Base-by-base conservation (phyloP, 2,113 vertebrate species). In the Piaya cayana region DNA sequence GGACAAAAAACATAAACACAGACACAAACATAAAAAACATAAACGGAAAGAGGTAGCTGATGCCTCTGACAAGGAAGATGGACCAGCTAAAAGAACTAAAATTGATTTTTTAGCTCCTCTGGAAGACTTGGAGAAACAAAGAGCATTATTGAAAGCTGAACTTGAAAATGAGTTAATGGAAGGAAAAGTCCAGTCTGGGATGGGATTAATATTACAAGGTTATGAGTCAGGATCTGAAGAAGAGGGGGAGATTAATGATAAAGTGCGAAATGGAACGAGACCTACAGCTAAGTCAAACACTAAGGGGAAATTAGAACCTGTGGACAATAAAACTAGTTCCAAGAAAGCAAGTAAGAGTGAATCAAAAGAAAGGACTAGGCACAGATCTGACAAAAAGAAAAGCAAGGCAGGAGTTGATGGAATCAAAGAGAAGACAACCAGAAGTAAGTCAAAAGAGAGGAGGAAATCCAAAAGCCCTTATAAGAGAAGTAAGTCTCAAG, bases 131-230 rank as follows among this genome's bases (percentile, higher is more conserved):
- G 99, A 99, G 95, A 99, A 99, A 91, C 99, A 99, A 98, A 98
- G 99, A 97, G 99, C 99, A 37, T 97, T 99, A 97, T 98, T 99
- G 92, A 99, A 99, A 98, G 99, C 99, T 52, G 99, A 99, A 97
- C 98, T 99, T 95, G 99, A 99, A 97, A 99, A 99, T 9, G 99
- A 99, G 93, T 96, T 99, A 93, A 99, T 99, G 99, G 99, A 99
- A 97, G 99, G 99, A 15, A 99, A 99, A 95, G 99, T 99, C 79
- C 99, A 99, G 43, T 99, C 99, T 37, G 99, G 99, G 29, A 99
- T 99, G 99, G 99, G 99, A 34, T 98, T 99, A 60, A 99, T 99
- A 96, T 97, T 99, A 43, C 99, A 99, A 96, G 99, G 99, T 45
- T 99, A 99, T 85, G 99, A 99, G 95, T 99, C 99, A 36, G 99